Base-by-base conservation (phyloP, 2,113 vertebrate genomes). In the Acanthochromis polyacanthus region DNA sequence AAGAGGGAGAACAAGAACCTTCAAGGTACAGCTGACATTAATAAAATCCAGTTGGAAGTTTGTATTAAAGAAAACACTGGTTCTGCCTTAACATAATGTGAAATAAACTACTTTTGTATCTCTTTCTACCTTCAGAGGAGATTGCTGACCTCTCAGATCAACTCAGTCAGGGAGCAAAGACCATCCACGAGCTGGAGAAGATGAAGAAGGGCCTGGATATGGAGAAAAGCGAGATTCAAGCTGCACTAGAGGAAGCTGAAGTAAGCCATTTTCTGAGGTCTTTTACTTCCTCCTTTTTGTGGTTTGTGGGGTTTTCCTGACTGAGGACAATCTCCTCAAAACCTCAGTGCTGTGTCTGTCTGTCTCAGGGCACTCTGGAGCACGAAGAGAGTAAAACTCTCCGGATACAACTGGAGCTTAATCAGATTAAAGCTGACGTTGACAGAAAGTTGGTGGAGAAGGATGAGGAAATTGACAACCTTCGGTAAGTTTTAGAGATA, bases 1-100 rank as follows among this genome's bases (percentile, higher is more conserved):
- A 97, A 96, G 91, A 93, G 96, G 53, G 97, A 98, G 91, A 98
- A 97, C 92, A 99, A 98, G 94, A 98, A 99, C 88, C 93, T 99
- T 19, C 97, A 99, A 89, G 96, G 97, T 97, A 95, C 10, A 56
- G 11, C 19, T 56, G 50, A 5, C 10, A 12, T 25, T 30, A 8
- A 15, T 25, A 14, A 22, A 17, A 1, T 0, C 8, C 28, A 30
- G 55, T 14, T 25, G 22, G 45, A 70, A 19, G 17, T 15, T 43
- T 61, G n/a, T 4, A 52, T n/a, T 51, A 1, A 22, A 28, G 59
- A 11, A n/a, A 10, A 22, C 3, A n/a, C 19, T 51, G 48, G 17
- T 51, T 50, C 20, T 23, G 10, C 1, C 2, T 16, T 30, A 22
- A 43, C 7, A 1, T 19, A 1, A 15, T 38, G 25, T 17, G 14